Percentiles rank a stretch among this genome's conserved stretches.
These are phyloP conservation scores for Notechis scutatus DNA, from an alignment of 2,113 vertebrate species.

Conservation along the genomic window DNA sequence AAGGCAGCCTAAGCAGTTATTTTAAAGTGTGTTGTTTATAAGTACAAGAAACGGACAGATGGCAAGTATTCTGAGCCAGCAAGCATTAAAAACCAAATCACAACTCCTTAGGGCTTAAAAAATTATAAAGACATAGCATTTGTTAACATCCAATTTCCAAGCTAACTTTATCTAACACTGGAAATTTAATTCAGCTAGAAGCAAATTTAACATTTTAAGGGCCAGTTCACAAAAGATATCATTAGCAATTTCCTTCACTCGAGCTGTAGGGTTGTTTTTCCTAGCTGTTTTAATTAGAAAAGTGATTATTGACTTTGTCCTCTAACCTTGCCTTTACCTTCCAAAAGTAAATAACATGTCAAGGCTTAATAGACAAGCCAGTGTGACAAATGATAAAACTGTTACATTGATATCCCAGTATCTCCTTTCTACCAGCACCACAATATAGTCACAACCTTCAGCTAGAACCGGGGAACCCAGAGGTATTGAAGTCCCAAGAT, in stretches of 20 bases:
- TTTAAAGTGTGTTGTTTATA: neutral
- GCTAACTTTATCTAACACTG: neutral
- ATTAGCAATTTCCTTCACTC: neutral
- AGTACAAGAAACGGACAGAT: neutral
- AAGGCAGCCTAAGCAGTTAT: neutral
- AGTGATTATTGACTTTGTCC: neutral
- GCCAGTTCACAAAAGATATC: neutral
- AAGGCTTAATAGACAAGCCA: neutral
- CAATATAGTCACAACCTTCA: neutral
- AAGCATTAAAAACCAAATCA: neutral
- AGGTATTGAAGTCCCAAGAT: neutral
- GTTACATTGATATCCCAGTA: neutral
- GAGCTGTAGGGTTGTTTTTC: neutral
- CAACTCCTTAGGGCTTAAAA: neutral
- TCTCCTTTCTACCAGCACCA: neutral
- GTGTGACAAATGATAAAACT: neutral
- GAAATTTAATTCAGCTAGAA: neutral
- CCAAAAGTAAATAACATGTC: neutral
- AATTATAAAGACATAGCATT: neutral
- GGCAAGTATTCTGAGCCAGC: neutral
- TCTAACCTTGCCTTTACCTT: neutral
- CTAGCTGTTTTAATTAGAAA: neutral
- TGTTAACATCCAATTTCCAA: neutral
- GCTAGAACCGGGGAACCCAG: neutral
- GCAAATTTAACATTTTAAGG: neutral